phyloP scores from a whole-genome alignment of 2,113 vertebrate genomes.

The Neofelis nebulosa region DNA sequence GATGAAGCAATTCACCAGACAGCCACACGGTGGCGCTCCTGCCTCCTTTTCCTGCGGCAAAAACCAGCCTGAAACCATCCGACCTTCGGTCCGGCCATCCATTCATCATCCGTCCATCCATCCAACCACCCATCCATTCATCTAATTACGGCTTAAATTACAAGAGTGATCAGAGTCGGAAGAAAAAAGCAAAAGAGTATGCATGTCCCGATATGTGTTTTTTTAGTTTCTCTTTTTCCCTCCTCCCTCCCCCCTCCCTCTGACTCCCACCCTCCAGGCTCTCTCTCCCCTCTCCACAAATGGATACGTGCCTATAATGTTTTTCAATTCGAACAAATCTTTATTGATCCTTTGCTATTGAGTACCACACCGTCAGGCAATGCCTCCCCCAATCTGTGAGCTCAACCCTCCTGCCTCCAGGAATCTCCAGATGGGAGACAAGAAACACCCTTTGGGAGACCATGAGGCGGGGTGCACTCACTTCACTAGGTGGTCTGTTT shows the following conservation, averaged over 20 bases:
- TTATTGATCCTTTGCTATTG: not conserved
- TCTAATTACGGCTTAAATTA: not conserved
- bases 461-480: not conserved
- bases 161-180: not conserved
- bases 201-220: not conserved
- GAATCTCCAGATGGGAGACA: rapidly evolving
- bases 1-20: not conserved
- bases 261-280: not conserved
- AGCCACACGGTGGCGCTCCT: conserved; percentile 31
- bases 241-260: rapidly evolving
- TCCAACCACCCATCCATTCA: not conserved
- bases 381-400: not conserved
- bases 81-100: not conserved
- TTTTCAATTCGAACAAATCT: not conserved
- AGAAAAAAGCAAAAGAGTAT: not conserved
- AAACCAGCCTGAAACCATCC: not conserved
- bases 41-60: not conserved
- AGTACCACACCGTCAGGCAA: not conserved
- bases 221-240: not conserved
- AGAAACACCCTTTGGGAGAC: not conserved
- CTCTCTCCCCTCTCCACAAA: not conserved
- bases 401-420: rapidly evolving
- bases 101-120: not conserved
- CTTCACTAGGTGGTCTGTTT: not conserved
- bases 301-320: not conserved